Evolutionary conservation across 2,888 invertebrate genomes (phyloP).

Genomic region (Hydraecia micacea): DNA sequence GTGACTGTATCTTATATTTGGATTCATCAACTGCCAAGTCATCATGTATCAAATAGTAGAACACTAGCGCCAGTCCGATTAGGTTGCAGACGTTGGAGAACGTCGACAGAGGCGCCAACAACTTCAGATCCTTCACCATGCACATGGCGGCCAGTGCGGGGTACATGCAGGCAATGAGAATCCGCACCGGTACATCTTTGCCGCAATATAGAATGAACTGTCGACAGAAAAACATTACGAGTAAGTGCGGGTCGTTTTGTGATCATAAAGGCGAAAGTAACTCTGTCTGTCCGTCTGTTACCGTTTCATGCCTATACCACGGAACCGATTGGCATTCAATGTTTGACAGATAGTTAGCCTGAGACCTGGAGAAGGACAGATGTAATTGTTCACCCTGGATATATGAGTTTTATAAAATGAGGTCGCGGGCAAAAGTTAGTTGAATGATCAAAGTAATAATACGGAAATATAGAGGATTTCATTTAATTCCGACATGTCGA

Average conservation of each 20-base stretch:
- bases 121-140: conserved; percentile 93
- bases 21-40: conserved; percentile 72
- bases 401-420: too few species aligned
- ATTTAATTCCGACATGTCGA: too few species aligned
- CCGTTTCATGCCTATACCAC: too few species aligned
- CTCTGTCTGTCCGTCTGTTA: too few species aligned
- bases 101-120: conserved; percentile 94
- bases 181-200: conserved; percentile 78
- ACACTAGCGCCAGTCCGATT: conserved; percentile 93
- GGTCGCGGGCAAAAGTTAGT: too few species aligned
- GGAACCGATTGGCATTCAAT: too few species aligned
- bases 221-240: neutral
- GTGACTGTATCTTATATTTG: conserved; percentile 79
- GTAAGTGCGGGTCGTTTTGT: neutral
- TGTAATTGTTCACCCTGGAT: too few species aligned
- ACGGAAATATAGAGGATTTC: too few species aligned
- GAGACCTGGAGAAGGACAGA: too few species aligned
- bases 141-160: conserved; percentile 90
- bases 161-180: conserved; percentile 91
- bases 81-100: conserved; percentile 95
- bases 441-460: too few species aligned
- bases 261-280: too few species aligned
- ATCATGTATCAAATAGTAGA: conserved; percentile 92
- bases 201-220: conserved; percentile 88
- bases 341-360: too few species aligned